phyloP scores from a whole-genome alignment of 1,140 invertebrate genomes.

The Metopolophium dirhodum region DNA sequence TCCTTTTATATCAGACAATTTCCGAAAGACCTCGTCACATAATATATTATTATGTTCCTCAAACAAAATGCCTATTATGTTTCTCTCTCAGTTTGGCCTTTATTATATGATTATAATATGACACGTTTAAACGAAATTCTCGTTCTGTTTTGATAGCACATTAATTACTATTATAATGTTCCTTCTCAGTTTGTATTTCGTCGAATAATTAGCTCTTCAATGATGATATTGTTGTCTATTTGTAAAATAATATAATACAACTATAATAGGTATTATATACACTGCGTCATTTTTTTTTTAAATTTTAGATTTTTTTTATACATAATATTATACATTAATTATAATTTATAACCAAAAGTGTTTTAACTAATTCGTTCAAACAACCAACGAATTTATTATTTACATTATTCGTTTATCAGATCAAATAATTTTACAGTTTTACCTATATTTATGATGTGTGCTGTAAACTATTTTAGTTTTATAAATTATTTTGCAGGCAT shows the following conservation, averaged over 20 bases:
- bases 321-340: too few species aligned
- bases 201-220: background rate
- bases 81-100: background rate
- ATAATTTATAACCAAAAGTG: background rate
- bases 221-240: too few species aligned
- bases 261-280: too few species aligned
- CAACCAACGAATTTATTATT: background rate
- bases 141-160: background rate
- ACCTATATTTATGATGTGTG: background rate
- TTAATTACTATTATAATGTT: background rate
- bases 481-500: background rate
- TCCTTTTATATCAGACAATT: background rate
- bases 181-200: background rate
- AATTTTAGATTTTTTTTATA: too few species aligned
- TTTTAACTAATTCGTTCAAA: background rate
- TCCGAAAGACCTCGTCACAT: background rate
- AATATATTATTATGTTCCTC: background rate
- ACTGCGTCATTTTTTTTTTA: too few species aligned
- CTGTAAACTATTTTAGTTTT: background rate
- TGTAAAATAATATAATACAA: too few species aligned
- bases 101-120: background rate
- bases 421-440: background rate
- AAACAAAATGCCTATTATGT: background rate
- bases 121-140: background rate
- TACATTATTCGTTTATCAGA: background rate